These are phyloP conservation scores for Strigamia transsilvanica DNA, from an alignment of 2,888 invertebrate species.

Conservation along the genomic window DNA sequence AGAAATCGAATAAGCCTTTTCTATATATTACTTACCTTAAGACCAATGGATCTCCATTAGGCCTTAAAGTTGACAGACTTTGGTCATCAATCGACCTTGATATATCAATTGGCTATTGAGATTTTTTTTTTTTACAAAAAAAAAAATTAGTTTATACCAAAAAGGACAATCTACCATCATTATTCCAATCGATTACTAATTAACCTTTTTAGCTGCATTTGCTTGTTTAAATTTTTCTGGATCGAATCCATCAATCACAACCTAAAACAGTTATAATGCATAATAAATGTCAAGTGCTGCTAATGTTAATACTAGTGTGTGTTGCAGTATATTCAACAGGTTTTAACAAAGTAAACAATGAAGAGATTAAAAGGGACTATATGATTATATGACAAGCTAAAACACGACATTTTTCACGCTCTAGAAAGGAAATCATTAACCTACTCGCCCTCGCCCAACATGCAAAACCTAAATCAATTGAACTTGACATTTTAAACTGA, in stretches of 20 bases:
- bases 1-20: background rate
- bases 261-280: background rate
- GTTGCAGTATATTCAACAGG: no score
- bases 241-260: slow-evolving; percentile 10
- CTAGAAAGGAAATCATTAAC: background rate
- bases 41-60: background rate
- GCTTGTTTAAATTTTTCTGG: slow-evolving; percentile 36
- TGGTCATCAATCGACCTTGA: background rate
- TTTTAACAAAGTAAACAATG: no score
- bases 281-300: background rate
- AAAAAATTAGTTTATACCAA: background rate
- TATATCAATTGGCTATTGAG: background rate
- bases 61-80: background rate
- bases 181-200: background rate
- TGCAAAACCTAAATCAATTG: background rate
- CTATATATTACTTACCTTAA: background rate
- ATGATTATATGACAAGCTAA: no score
- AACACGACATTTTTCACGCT: background rate
- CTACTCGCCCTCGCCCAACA: background rate
- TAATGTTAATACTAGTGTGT: no score
- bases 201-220: slow-evolving; percentile 29
- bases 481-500: slow-evolving; percentile 34
- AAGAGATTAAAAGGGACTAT: no score
- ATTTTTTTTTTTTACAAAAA: no score
- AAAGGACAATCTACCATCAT: background rate